These are phyloP conservation scores for Saguinus imperator DNA, from an alignment of 2,113 vertebrate species.

Conservation along the genomic window DNA sequence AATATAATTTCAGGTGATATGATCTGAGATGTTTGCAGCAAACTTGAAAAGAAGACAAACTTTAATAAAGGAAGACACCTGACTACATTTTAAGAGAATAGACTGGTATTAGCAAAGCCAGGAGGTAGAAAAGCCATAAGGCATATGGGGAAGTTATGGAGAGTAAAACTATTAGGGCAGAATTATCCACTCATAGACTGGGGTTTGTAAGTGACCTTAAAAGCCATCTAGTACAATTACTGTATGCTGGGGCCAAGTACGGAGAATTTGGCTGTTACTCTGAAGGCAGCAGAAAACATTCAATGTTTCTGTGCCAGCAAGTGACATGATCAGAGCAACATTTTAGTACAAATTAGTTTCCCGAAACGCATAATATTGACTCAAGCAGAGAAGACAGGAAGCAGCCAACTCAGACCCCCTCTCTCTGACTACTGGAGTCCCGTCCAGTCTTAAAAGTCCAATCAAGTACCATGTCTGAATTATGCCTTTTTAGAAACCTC, in stretches of 20 bases:
- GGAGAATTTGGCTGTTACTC: background rate
- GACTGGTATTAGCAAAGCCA: background rate
- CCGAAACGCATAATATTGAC: background rate
- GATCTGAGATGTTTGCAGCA: constrained; percentile 28
- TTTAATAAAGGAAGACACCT: constrained; percentile 21
- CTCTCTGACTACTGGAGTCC: background rate
- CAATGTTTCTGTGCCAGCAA: constrained; percentile 33
- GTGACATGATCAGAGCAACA: background rate
- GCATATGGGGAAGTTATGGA: background rate
- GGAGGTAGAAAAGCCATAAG: background rate
- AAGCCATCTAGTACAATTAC: background rate
- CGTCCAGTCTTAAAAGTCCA: background rate
- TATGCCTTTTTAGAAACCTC: background rate
- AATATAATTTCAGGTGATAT: background rate
- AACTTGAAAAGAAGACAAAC: background rate
- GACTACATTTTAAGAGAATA: background rate
- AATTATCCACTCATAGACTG: background rate
- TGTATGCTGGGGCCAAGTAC: background rate
- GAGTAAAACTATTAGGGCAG: background rate
- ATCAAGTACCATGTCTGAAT: background rate
- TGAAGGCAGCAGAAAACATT: background rate
- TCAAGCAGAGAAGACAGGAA: background rate
- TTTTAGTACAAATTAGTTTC: constrained; percentile 6
- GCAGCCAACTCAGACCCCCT: background rate
- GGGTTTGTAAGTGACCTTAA: background rate